phyloP scores from a whole-genome alignment of 2,113 vertebrate genomes.

The Sinocyclocheilus anshuiensis region DNA sequence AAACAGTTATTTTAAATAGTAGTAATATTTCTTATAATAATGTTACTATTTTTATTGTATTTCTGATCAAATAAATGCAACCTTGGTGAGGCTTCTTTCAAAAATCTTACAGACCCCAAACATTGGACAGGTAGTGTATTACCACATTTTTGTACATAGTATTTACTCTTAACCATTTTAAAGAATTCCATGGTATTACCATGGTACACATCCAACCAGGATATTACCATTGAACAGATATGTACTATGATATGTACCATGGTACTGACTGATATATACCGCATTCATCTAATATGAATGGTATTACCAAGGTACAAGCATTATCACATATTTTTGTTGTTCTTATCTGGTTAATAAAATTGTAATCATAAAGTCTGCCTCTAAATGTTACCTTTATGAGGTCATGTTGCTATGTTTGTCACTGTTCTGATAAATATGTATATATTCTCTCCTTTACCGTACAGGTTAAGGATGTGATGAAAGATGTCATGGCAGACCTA shows the following conservation, averaged over 20 bases:
- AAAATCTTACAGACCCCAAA: no score
- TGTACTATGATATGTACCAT: no score
- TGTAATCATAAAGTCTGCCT: not conserved
- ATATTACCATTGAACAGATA: no score
- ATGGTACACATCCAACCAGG: no score
- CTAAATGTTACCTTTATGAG: not conserved
- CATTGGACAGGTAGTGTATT: no score
- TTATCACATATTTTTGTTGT: not conserved
- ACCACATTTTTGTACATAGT: no score
- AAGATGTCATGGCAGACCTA: conserved; percentile 97
- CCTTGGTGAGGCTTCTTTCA: no score
- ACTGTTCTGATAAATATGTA: not conserved
- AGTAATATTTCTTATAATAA: not conserved
- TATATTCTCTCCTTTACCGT: not conserved
- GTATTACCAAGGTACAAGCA: not conserved
- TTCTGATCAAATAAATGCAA: no score
- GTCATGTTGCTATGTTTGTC: not conserved
- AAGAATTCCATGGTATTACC: no score
- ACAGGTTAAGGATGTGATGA: conserved; percentile 98
- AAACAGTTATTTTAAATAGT: not conserved
- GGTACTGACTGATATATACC: no score
- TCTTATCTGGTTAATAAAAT: not conserved
- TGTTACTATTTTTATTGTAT: not conserved
- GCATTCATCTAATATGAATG: no score
- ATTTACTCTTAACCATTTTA: no score